A percentile compares a stretch with the other conserved stretches of the same genome.
phyloP scores from a whole-genome alignment of 2,797 vertebrate genomes.

The Smutsia gigantea region DNA sequence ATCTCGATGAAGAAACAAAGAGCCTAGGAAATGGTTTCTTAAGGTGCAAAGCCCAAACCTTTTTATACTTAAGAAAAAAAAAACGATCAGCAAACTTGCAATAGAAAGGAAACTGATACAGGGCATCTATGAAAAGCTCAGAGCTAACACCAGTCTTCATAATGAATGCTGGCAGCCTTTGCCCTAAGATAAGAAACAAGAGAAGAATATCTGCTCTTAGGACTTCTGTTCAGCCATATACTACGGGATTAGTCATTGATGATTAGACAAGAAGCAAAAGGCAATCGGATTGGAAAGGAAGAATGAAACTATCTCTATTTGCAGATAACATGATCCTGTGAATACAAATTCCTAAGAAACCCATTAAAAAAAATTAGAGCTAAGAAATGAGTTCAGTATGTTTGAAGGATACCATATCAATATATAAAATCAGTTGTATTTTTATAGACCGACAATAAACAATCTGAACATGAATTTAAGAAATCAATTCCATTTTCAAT shows the following conservation, averaged over 20 bases:
- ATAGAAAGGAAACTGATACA: not conserved
- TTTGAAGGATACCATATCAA: not conserved
- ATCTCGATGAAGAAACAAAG: not conserved
- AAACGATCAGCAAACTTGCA: not conserved
- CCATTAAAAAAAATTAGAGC: not conserved
- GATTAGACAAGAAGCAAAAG: not conserved
- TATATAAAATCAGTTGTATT: not conserved
- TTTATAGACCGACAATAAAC: not conserved
- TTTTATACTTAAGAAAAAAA: not conserved
- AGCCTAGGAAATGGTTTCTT: not conserved
- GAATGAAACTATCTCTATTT: not conserved
- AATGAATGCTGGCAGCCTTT: not conserved
- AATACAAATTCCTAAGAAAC: not conserved
- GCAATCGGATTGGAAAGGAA: not conserved
- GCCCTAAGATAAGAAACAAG: not conserved
- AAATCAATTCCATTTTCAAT: not conserved
- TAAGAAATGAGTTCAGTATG: not conserved
- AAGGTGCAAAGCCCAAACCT: not conserved
- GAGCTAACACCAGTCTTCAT: not conserved
- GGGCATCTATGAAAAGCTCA: not conserved
- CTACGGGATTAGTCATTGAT: not conserved
- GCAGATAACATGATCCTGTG: not conserved
- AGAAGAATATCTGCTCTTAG: not conserved
- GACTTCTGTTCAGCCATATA: not conserved
- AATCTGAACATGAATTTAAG: not conserved